Base-by-base conservation (phyloP, 2,113 vertebrate species). In the Sinocyclocheilus maitianheensis region DNA sequence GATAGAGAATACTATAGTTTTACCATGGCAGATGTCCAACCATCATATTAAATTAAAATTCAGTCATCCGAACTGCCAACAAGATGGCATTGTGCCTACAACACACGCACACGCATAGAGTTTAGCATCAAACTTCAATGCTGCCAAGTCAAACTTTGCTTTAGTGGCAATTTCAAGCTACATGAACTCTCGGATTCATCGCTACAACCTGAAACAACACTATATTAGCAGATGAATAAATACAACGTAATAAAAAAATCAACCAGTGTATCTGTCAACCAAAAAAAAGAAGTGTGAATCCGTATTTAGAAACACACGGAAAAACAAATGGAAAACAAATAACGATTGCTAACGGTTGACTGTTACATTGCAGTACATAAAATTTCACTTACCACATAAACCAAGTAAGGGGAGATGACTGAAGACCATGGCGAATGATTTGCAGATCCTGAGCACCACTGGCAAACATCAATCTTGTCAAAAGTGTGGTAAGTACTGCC, bases 91-190 rank as follows among this genome's bases (percentile, higher is more conserved):
- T 43, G 78, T 63, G 34, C 12, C 30, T 22, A 48, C 12, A 55
- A 3, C 24, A 37, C 11, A 82, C 79, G 77, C 40, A 75, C 74
- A 53, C 85, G 9, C 26, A 85, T 46, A 10, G 43, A 46, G 11
- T 5, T n/a, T 5, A 72, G 43, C 3, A 51, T 60, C 58, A 37
- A 48, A 83, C 58, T 20, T 34, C 0, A 40, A 46, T 8, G 22
- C 37, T 82, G 62, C 63, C 80, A 82, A 82, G 63, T 34, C 46
- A 82, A 53, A 69, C 80, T 82, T 30, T 7, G 60, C 40, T 81
- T 63, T 63, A 26, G 60, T 26, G 43, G 22, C 63, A 34, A 34
- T 0, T 34, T 34, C 30, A 51, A 81, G 43, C 80, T 53, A 69
- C 8, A 69, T 53, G 53, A 71, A 37, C 63, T 20, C 43, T 71